Evolutionary conservation across 2,113 vertebrate species (phyloP), one percentile per base, ranked within the genome.

Genomic region (Merops nubicus): DNA sequence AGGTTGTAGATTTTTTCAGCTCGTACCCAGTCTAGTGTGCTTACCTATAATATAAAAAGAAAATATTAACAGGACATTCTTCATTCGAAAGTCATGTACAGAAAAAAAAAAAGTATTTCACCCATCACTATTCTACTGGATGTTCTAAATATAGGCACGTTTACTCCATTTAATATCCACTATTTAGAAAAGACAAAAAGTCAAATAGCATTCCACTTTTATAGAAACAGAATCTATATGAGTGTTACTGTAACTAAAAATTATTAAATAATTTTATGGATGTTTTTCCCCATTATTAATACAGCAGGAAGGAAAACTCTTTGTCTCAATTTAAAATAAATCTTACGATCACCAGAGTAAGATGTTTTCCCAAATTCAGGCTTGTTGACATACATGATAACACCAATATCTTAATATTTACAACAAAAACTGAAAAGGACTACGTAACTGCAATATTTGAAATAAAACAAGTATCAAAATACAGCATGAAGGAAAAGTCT

Each of bases 1-100:
- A 99, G 99, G 98, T 99, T 98, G 98, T 99, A 99, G 81, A 98
- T 97, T 74, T 98, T 99, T 98, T 99, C 99, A 86, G 99, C 99
- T 95, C 97, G 97, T 91, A 97, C 97, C 99, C 99, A 99, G 96
- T 99, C 99, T 85, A 98, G 96, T 4, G 98, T 98, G 97, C 98
- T 98, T 97, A 99, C 98, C 99, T 99, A 92, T 40, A 95, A 94
- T 40, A 91, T 36, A n/a, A 96, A 93, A 96, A 96, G 34, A 84
- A 80, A 90, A 84, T 6, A 57, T 28, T 76, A 83, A 78, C 21
- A 73, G 28, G 15, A 84, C 20, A 70, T 53, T 28, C 5, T 63
- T 92, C 48, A 29, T 14, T 84, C 8, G 9, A 76, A 86, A 92
- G 69, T 77, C 4, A 45, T 22, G 12, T 45, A 88, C 40, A 88